Conservation (phyloP, 2,888 invertebrate species). For the Hypomecis punctinalis region DNA sequence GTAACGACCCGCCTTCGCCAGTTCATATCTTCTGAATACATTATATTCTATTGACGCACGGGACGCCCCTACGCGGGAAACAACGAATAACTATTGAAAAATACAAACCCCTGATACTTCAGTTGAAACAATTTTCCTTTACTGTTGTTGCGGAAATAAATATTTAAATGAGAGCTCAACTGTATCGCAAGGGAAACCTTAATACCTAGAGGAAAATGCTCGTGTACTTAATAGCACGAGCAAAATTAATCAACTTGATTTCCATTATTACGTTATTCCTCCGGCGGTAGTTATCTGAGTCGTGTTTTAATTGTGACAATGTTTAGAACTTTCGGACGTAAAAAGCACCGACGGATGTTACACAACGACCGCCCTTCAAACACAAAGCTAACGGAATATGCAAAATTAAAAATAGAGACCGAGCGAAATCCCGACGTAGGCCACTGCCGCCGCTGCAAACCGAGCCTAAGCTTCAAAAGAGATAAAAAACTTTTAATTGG, state of each 20-base stretch:
- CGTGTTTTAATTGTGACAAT: slow-evolving; percentile 22
- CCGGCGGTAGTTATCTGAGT: slow-evolving; percentile 16
- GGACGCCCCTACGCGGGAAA: slow-evolving; percentile 45
- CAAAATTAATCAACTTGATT: slow-evolving; percentile 31
- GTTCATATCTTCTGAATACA: slow-evolving; percentile 74
- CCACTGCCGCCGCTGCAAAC: slow-evolving; percentile 55
- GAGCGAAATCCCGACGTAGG: slow-evolving; percentile 49
- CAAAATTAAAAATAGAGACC: slow-evolving; percentile 51
- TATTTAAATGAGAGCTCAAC: slow-evolving; percentile 37
- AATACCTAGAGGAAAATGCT: slow-evolving; percentile 26
- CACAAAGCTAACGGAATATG: slow-evolving; percentile 42
- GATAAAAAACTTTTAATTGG: slow-evolving; percentile 79
- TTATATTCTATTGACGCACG: slow-evolving; percentile 68
- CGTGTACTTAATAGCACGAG: slow-evolving; percentile 24
- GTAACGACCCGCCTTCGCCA: slow-evolving; percentile 71
- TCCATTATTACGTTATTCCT: slow-evolving; percentile 30
- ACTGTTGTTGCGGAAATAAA: slow-evolving; percentile 40
- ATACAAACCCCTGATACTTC: slow-evolving; percentile 47
- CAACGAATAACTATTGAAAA: slow-evolving; percentile 64
- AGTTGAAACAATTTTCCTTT: slow-evolving; percentile 37
- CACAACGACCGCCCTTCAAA: slow-evolving; percentile 35
- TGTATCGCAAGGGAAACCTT: slow-evolving; percentile 32
- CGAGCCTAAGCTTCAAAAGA: slow-evolving; percentile 67
- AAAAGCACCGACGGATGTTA: slow-evolving; percentile 25
- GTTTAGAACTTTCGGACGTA: slow-evolving; percentile 18